A percentile compares a stretch with the other conserved stretches of the same genome.
Conservation (phyloP, 2,113 vertebrate genomes). For the Octodon degus region DNA sequence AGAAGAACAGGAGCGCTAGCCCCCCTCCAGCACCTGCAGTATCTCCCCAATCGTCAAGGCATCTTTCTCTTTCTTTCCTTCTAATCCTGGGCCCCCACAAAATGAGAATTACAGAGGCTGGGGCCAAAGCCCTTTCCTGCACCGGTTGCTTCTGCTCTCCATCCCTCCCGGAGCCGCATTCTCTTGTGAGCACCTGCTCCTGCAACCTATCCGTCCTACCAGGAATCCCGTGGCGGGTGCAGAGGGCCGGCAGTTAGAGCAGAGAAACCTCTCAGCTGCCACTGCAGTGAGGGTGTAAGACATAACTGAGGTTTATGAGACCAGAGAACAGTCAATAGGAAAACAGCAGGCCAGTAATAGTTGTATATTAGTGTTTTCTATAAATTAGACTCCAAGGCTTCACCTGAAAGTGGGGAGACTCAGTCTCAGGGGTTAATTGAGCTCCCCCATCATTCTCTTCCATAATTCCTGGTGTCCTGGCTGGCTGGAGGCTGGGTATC, state of each 20-base stretch:
- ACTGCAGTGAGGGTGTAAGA: not conserved
- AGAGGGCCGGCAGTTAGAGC: not conserved
- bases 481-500: not conserved
- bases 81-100: slow-evolving; percentile 64
- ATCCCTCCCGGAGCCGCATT: not conserved
- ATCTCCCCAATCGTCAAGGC: slow-evolving; percentile 20
- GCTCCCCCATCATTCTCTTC: not conserved
- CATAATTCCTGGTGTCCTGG: not conserved
- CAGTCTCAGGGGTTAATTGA: not conserved
- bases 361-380: not conserved
- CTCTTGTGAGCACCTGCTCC: not conserved
- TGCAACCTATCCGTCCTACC: not conserved
- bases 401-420: not conserved
- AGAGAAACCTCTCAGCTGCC: not conserved
- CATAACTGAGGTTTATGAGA: not conserved
- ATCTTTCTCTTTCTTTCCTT: slow-evolving; percentile 59
- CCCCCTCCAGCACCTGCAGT: not conserved
- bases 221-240: not conserved
- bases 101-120: slow-evolving; percentile 36
- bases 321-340: not conserved
- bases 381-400: not conserved
- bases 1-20: not conserved
- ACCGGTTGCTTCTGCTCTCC: not conserved
- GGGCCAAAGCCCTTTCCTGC: not conserved
- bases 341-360: not conserved